Base-by-base conservation (phyloP, 2,113 vertebrate species). In the Syngnathus floridae region DNA sequence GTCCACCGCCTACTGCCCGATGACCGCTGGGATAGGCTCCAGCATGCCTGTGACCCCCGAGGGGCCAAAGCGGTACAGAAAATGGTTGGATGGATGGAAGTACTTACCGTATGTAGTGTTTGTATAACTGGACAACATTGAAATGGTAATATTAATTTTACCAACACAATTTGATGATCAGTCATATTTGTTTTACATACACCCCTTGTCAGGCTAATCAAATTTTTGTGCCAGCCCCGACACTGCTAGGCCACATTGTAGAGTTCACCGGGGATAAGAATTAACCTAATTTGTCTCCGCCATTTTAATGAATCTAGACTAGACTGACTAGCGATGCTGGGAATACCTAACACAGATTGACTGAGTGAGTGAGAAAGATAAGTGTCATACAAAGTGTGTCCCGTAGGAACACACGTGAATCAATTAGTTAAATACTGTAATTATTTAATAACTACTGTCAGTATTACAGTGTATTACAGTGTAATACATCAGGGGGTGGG, bases 241-340 rank as follows among this genome's bases (percentile, higher is more conserved):
- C 22, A 22, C 22, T 22, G 22, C 22, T 22, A 36, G 64, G 69
- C 74, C 74, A 82, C 78, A 74, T 21, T 54, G 72, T 75, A 75
- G 74, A 75, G 64, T 83, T 80, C 61, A 77, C 49, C 66, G 46
- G 65, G 70, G 79, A 83, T 80, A 70, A 72, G 52, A 80, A 74
- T 76, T 67, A 83, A 87, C 79, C 85, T 64, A 60, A 66, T 84
- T 81, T 78, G 19, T 65, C 54, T 36, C 14, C 19, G 64, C 26
- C 45, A 69, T 37, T 12, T 13, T 48, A 62, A 69, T 76, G 72
- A 81, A 61, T 80, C 72, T 26, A 26, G 26, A 70, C 58, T 63
- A 55, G 60, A 57, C 2, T 14, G 48, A 17, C 41, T 66, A 59
- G 57, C 69, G 77, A 43, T 64, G 64, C 60, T 67, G 58, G 45